Evolutionary conservation across 2,888 invertebrate species (phyloP), one percentile per base, ranked within the genome.

Genomic region (Caenorhabditis sp.): DNA sequence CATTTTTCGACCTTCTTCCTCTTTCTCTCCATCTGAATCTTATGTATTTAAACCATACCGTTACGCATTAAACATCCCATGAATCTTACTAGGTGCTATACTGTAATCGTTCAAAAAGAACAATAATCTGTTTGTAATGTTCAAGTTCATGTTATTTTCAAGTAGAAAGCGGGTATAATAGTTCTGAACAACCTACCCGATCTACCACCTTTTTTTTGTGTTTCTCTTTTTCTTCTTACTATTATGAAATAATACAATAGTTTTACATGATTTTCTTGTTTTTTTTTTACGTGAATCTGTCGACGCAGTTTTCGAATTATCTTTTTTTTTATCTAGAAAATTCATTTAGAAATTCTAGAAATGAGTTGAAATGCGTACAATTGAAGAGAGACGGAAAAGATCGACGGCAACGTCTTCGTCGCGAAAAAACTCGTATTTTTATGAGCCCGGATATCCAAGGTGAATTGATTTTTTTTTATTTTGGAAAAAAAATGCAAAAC

Each of bases 391-490:
- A 26, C 26, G 43, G 31, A 55, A 51, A 51, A 8, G 21, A 31
- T 66, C 70, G 55, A 43, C 62, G 31, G 49, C 58, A 1, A 58
- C 65, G 17, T 49, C 66, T 3, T 43, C 43, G 5, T 43, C 59
- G 66, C 66, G 57, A 23, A 62, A 14, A 61, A 57, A 2, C 43
- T 51, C 23, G 2, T 19, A n/a, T 55, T 26, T 24, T 26, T n/a
- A 51, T 17, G 75, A 75, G 36, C 58, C 51, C 5, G 75, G 69
- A 3, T 75, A 75, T 54, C 75, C 75, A 24, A 60, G 53, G 50
- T 62, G 5, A 26, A 8, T 23, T 23, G 19, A 14, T 53, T 53
- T 23, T 51, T 14, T 26, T 37, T 53, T 31, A 8, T 27, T 27
- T 58, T 27, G 58, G 19, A 27, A 2, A 17, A 27, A 58, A 24